Base-by-base conservation (phyloP, 2,797 vertebrate species). In the Octomys mimax region DNA sequence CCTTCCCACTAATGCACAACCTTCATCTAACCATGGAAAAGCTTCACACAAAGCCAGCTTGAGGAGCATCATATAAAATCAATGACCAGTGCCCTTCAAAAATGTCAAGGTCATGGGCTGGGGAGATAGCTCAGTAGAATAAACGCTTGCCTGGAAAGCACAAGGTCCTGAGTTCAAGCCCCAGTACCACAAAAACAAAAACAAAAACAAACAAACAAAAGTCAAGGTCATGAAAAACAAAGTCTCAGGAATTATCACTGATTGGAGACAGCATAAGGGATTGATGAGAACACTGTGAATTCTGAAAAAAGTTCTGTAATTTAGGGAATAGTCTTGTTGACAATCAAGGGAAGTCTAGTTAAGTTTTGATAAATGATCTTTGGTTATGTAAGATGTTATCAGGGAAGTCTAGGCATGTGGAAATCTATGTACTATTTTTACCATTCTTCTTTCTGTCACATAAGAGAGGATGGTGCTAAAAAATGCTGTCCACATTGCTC, bases 301-400 rank as follows among this genome's bases (percentile, higher is more conserved):
- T 87, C 54, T 79, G 49, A 57, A 78, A 73, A 78, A 81, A 4
- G 2, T 31, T 68, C 42, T 80, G 10, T 22, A 64, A 36, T 85
- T 92, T 42, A 33, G 49, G 31, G 36, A 57, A 36, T 21, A 87
- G 62, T 8, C 71, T 28, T 83, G 18, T 62, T 14, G 19, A 68
- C 21, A 66, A 66, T 75, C 24, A 87, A 19, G 39, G 39, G 78
- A 88, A 79, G 85, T 86, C 71, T 95, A 49, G 8, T 73, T 93
- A 57, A 73, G 36, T 57, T 93, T 91, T 81, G 52, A 80, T 75
- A 42, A 80, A 64, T 84, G 39, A 42, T 61, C 13, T 86, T 89
- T 83, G 71, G 21, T 88, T 70, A 31, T 57, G 11, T 62, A 73
- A 91, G 31, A 87, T 62, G 14, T 39, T 77, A 89, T 66, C 70